These are phyloP conservation scores for Bambusicola thoracicus DNA, from an alignment of 2,113 vertebrate species.

Conservation along the genomic window DNA sequence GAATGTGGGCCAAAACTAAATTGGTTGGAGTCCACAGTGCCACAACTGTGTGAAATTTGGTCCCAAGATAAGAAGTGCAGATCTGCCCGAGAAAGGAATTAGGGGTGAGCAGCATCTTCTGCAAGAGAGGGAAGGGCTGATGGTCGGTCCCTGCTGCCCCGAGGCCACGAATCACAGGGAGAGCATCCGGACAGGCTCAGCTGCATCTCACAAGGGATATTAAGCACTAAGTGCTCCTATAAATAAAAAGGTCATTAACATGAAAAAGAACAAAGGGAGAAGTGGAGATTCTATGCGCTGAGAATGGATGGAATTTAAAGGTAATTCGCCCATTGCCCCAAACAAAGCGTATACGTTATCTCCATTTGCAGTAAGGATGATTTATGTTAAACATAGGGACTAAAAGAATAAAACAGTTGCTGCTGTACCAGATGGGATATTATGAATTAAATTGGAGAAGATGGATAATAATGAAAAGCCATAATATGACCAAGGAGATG, in stretches of 20 bases:
- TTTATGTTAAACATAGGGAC: background rate
- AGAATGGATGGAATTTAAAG: background rate
- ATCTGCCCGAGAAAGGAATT: background rate
- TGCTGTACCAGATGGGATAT: conserved; percentile 16
- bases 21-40: background rate
- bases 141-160: background rate
- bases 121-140: accelerated
- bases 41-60: background rate
- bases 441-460: background rate
- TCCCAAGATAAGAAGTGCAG: background rate
- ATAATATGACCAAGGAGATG: background rate
- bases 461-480: background rate
- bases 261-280: background rate
- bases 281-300: background rate
- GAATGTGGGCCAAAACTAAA: background rate
- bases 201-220: background rate
- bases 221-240: background rate
- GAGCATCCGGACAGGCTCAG: background rate
- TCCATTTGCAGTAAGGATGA: background rate
- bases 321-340: background rate
- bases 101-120: background rate
- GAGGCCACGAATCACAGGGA: accelerated
- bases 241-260: background rate
- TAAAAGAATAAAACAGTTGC: background rate
- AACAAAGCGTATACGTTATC: accelerated